Base-by-base conservation (phyloP, 2,888 invertebrate genomes). In the Hydraecia micacea region DNA sequence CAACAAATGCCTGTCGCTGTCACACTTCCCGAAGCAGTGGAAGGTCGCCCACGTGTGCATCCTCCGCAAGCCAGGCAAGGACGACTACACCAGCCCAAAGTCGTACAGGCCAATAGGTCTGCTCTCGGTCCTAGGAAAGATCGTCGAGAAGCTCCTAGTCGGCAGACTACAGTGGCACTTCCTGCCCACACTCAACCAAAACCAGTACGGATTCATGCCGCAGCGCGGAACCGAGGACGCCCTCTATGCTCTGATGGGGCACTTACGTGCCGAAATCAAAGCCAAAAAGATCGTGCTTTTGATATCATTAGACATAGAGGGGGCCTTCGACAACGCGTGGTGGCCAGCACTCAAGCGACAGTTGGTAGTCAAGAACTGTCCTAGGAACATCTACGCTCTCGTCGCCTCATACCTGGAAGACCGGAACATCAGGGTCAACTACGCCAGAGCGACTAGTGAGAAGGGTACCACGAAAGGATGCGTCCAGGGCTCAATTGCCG, bases 401-500 rank as follows among this genome's bases (percentile, higher is more conserved):
- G 32, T 32, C 32, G 32, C 32, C 32, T 32, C 32, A 32, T 25
- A 7, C 55, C 9, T 42, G 11, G 55, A 25, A 25, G 55, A 55
- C 55, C 25, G 55, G 11, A 25, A 55, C 55, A 55, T 55, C 55
- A 55, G 55, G 55, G 55, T 55, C 55, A 55, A 55, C 55, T 55
- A 55, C n/a, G 55, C 55, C 55, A 55, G 55, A 55, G n/a, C 55
- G 25, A 25, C 52, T 18, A n/a, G 36, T 7, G 60, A 63, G 2
- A 70, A 71, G n/a, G 49, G 11, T 2, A 73, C 76, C 7, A 78
- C 66, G 0, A 77, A 81, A 39, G 80, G 77, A 36, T 81, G 78
- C 32, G 65, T 77, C 42, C 81, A 81, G 52, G 75, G 55, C 55
- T 55, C 55, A 55, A 55, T 55, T 4, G 55, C 55, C 55, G 58